Conservation (phyloP, 2,113 vertebrate species). For the Sapayoa aenigma region DNA sequence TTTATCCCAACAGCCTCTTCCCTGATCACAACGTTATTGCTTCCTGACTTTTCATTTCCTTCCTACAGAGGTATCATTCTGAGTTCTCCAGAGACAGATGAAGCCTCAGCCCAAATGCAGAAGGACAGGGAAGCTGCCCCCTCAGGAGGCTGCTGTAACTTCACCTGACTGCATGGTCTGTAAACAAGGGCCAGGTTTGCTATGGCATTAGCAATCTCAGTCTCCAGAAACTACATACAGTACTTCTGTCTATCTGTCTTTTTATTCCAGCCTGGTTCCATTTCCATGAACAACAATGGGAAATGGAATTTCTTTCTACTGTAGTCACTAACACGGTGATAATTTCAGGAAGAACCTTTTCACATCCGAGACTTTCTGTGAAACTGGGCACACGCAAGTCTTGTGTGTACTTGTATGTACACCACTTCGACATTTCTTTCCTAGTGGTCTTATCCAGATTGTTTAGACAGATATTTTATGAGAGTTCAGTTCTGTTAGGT, state of each 20-base stretch:
- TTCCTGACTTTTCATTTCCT: background rate
- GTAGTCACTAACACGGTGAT: background rate
- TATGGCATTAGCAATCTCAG: background rate
- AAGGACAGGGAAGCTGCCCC: background rate
- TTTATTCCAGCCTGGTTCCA: background rate
- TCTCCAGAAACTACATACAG: background rate
- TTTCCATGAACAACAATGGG: accelerated
- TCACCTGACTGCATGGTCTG: background rate
- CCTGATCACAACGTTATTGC: background rate
- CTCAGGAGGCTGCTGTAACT: background rate
- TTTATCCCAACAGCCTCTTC: background rate
- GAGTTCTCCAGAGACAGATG: background rate
- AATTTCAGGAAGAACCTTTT: background rate
- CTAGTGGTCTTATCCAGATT: background rate
- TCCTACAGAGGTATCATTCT: background rate
- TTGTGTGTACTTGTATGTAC: background rate
- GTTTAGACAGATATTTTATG: background rate
- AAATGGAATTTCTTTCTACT: background rate
- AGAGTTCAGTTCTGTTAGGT: background rate
- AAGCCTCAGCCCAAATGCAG: background rate
- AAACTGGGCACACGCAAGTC: background rate
- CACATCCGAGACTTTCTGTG: background rate
- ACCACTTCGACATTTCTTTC: background rate
- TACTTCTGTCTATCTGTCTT: background rate
- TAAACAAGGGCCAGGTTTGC: background rate